Conservation (phyloP, 2,113 vertebrate genomes). For the Neogobius melanostomus region DNA sequence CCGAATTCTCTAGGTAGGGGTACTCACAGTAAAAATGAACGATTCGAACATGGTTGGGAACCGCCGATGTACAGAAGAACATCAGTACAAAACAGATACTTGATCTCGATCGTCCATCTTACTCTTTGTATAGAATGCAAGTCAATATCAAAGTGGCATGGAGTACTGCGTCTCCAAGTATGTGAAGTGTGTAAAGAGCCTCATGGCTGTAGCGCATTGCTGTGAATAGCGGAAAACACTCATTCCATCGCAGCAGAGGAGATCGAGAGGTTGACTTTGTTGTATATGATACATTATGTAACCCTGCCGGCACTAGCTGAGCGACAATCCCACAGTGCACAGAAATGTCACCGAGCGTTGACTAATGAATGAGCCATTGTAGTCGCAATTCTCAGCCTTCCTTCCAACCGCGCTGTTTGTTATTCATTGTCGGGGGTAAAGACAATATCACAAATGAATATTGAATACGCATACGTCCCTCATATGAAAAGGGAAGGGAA, state of each 20-base stretch:
- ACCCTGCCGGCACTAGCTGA: background rate
- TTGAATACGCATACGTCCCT: constrained; percentile 67
- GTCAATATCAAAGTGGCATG: too few species aligned
- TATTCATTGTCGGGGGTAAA: constrained; percentile 51
- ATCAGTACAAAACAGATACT: too few species aligned
- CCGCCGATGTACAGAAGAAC: too few species aligned
- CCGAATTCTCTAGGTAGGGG: too few species aligned
- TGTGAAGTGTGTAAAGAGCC: background rate
- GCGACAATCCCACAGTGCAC: constrained; percentile 5
- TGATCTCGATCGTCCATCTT: too few species aligned
- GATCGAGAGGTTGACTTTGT: background rate
- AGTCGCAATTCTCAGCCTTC: constrained; percentile 22
- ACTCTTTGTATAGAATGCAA: too few species aligned
- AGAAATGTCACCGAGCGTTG: constrained; percentile 7
- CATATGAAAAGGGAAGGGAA: constrained; percentile 39
- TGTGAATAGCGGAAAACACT: background rate
- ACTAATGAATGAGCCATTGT: constrained; percentile 34
- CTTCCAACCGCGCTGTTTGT: constrained; percentile 51
- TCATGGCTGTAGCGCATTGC: background rate
- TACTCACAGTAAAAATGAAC: too few species aligned
- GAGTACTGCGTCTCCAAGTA: background rate
- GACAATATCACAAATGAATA: constrained; percentile 66
- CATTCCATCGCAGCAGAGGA: background rate
- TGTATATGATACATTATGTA: constrained; percentile 5
- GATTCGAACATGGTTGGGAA: too few species aligned